Evolutionary conservation across 2,113 vertebrate genomes (phyloP), one percentile per base, ranked within the genome.

Genomic region (Piprites chloris): DNA sequence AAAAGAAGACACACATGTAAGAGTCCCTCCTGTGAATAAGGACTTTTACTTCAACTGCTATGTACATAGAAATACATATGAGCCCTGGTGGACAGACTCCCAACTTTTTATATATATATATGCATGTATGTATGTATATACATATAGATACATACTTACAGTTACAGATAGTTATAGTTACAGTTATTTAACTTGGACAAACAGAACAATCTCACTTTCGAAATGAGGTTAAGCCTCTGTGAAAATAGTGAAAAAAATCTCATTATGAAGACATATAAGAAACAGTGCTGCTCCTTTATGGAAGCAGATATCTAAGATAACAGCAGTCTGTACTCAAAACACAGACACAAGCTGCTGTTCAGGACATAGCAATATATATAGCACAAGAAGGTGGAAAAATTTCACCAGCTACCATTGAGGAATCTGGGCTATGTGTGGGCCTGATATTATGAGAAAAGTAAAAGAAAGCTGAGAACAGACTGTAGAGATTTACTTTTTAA

Each of bases 381-480:
- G 88, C 58, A 65, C 33, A 39, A 65, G 89, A 89, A 93, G 49
- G 68, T 87, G 76, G 69, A 75, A 87, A 89, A 85, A 58, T 61
- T 85, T 95, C 69, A 89, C 19, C 72, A 89, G 83, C 67, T 86
- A 90, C 80, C 58, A 91, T 55, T 97, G 52, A 95, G 37, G 56
- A 90, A 93, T 93, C 92, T 86, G 68, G 73, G 76, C 61, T 95
- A 50, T 81, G 77, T 87, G 65, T 91, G 73, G 65, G 41, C 72
- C 73, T 81, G 83, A 61, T 85, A 92, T 91, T 78, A 89, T 89
- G 56, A 94, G 55, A 90, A 92, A 92, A 74, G 39, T 32, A 84
- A 61, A 55, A 88, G 76, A 95, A 97, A 91, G 49, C 61, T 63
- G 37, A 90, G 87, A 92, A 75, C 41, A 89, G 49, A 44, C 77